Percentiles rank a stretch among this genome's conserved stretches.
Conservation (phyloP, 2,888 invertebrate species). For the Aproaerema taeniolella region DNA sequence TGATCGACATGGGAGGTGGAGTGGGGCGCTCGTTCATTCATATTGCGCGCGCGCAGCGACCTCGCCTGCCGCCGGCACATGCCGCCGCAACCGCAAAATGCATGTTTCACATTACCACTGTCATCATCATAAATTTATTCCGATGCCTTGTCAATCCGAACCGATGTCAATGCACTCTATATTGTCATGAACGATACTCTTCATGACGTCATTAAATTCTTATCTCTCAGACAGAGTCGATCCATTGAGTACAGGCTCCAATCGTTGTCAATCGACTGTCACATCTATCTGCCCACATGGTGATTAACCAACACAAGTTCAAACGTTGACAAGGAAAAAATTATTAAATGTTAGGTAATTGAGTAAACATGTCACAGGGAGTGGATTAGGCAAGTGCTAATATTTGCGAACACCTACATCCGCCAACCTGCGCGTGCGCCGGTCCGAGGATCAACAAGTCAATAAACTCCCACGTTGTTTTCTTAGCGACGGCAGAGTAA, state of each 20-base stretch:
- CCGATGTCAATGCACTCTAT: slow-evolving; percentile 45
- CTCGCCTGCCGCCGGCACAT: slow-evolving; percentile 32
- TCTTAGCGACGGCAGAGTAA: slow-evolving; percentile 6
- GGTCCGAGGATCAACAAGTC: slow-evolving; percentile 37
- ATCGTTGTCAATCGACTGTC: slow-evolving; percentile 41
- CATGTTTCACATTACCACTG: slow-evolving; percentile 39
- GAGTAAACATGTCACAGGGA: slow-evolving; percentile 47
- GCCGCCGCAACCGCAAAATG: slow-evolving; percentile 35
- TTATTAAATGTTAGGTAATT: slow-evolving; percentile 58
- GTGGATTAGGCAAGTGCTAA: slow-evolving; percentile 64
- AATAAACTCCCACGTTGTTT: slow-evolving; percentile 55
- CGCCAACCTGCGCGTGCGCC: slow-evolving; percentile 55
- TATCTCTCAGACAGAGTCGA: slow-evolving; percentile 35
- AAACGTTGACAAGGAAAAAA: slow-evolving; percentile 41
- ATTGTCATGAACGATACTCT: slow-evolving; percentile 40
- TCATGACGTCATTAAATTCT: slow-evolving; percentile 16
- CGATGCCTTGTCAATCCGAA: slow-evolving; percentile 33
- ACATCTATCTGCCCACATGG: slow-evolving; percentile 35
- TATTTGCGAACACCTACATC: slow-evolving; percentile 73
- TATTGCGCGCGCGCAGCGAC: slow-evolving; percentile 51
- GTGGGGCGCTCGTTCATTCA: slow-evolving; percentile 54
- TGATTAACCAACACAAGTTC: slow-evolving; percentile 35
- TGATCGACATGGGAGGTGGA: slow-evolving; percentile 45
- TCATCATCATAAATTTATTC: slow-evolving; percentile 48
- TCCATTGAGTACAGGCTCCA: slow-evolving; percentile 30